These are phyloP conservation scores for Xiphophorus couchianus DNA, from an alignment of 2,113 vertebrate genomes.

Conservation along the genomic window DNA sequence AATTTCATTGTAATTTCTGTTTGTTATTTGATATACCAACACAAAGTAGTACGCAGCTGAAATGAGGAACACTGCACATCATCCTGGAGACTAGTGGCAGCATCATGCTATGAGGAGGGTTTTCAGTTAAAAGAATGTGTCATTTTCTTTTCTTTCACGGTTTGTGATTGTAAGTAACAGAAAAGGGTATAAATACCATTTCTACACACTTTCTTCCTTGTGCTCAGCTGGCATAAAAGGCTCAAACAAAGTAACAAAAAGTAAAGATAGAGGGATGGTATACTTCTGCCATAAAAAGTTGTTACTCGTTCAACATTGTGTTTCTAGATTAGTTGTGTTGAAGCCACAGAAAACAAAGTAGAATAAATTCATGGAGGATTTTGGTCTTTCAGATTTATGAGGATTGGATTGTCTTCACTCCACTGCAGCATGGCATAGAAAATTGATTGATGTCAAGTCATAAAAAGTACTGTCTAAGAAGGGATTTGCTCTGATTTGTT, in stretches of 20 bases:
- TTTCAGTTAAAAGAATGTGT: too few species aligned
- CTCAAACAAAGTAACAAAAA: background rate
- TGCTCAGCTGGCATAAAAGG: background rate
- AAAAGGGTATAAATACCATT: too few species aligned
- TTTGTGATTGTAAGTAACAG: too few species aligned
- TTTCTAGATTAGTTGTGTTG: constrained; percentile 28
- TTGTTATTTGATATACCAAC: too few species aligned
- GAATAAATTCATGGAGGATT: constrained; percentile 38
- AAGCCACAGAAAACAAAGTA: constrained; percentile 23
- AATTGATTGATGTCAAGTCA: constrained; percentile 60
- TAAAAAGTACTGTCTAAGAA: constrained; percentile 48
- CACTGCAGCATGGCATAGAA: constrained; percentile 64
- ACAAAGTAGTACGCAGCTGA: too few species aligned
- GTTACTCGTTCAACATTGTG: constrained; percentile 22
- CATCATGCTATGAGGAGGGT: too few species aligned
- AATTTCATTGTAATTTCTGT: too few species aligned
- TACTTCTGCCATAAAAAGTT: constrained; percentile 15
- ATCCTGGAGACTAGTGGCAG: too few species aligned
- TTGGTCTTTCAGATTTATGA: constrained; percentile 66
- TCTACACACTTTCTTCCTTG: too few species aligned
- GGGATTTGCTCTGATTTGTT: constrained; percentile 36
- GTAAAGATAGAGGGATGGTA: background rate
- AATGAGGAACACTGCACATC: too few species aligned
- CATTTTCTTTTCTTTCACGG: too few species aligned
- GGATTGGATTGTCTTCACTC: constrained; percentile 77